These are phyloP conservation scores for Dicrurus megarhynchus DNA, from an alignment of 2,113 vertebrate genomes.

Conservation along the genomic window DNA sequence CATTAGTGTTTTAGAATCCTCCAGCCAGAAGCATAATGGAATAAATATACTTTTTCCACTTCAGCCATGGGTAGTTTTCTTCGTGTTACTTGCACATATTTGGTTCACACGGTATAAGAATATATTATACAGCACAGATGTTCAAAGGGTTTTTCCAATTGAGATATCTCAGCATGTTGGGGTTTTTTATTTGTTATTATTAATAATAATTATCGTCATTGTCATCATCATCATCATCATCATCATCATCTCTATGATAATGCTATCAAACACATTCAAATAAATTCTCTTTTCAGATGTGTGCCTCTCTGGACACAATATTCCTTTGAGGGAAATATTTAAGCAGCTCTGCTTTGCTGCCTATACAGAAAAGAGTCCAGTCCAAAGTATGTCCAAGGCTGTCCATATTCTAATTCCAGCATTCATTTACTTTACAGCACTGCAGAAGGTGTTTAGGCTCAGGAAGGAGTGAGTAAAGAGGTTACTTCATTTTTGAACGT, in stretches of 20 bases:
- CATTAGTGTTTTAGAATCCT: neutral
- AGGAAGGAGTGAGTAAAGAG: neutral
- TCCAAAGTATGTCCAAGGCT: neutral
- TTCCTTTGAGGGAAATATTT: neutral
- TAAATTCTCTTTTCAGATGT: neutral
- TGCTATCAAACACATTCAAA: neutral
- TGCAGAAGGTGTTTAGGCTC: neutral
- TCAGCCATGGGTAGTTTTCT: accelerated
- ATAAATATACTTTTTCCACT: neutral
- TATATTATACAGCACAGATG: neutral
- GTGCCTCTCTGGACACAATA: neutral
- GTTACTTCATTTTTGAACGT: neutral
- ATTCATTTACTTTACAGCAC: neutral
- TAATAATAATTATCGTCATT: neutral
- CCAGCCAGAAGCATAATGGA: neutral
- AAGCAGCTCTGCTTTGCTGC: neutral
- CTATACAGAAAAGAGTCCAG: neutral
- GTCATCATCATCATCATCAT: too few relatives aligned
- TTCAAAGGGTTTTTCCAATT: neutral
- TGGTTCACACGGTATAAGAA: neutral
- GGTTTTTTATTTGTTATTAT: neutral
- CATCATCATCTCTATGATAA: neutral
- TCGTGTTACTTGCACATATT: neutral
- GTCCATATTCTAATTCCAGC: neutral
- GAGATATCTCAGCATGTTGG: neutral